These are phyloP conservation scores for Delphinapterus leucas DNA, from an alignment of 2,113 vertebrate species.

Conservation along the genomic window DNA sequence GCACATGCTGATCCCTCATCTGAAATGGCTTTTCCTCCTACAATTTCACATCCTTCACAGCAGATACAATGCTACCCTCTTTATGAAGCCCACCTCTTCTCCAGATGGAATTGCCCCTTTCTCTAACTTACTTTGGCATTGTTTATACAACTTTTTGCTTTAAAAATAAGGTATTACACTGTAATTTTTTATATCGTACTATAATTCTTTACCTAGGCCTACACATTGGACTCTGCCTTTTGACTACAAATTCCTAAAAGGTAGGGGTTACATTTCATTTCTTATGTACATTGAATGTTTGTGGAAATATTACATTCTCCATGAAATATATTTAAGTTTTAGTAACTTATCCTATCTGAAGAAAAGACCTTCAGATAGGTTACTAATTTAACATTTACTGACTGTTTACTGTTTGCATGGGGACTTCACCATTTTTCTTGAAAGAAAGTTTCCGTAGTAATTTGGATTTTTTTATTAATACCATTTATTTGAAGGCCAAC, in stretches of 20 bases:
- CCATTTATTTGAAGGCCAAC: background rate
- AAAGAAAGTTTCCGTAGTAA: background rate
- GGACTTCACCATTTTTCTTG: background rate
- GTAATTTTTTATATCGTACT: background rate
- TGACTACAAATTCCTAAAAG: background rate
- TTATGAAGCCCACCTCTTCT: background rate
- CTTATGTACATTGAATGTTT: background rate
- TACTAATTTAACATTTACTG: background rate
- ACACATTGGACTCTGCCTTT: background rate
- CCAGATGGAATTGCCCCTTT: background rate
- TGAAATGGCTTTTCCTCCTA: background rate
- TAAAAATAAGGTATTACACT: background rate
- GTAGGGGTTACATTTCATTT: background rate
- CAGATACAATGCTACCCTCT: background rate
- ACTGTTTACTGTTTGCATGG: background rate
- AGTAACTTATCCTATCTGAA: background rate
- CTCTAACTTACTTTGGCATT: background rate
- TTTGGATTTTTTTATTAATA: background rate
- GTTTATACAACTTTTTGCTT: background rate
- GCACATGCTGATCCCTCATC: too few relatives aligned
- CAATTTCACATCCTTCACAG: background rate
- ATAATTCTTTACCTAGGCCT: background rate
- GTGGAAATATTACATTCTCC: background rate
- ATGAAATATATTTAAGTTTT: background rate
- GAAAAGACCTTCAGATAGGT: background rate